Evolutionary conservation across 2,797 vertebrate species (phyloP).

Genomic region (Acrossocheilus fasciatus): DNA sequence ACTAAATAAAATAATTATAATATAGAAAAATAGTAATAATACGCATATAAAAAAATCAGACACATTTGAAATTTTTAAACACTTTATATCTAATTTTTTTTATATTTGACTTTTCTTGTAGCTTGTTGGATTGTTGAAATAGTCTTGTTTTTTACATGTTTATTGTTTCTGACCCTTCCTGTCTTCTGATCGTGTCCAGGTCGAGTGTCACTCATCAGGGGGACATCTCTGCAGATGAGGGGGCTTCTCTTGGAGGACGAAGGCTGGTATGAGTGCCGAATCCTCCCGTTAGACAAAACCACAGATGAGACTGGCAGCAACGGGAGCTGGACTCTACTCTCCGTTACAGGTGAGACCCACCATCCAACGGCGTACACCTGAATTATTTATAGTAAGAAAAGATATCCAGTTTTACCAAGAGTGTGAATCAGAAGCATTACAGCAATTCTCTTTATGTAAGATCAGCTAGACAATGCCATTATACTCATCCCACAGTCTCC

Average conservation of each 20-base stretch:
- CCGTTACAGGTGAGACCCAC: conserved; percentile 82
- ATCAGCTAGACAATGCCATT: conserved; percentile 32
- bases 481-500: not conserved
- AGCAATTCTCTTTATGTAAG: not conserved
- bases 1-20: not conserved
- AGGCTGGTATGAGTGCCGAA: conserved; percentile 90
- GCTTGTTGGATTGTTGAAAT: not conserved
- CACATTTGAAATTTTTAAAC: too few relatives aligned
- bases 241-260: conserved; percentile 85
- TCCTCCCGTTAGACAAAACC: conserved; percentile 86
- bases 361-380: not conserved
- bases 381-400: conserved; percentile 30
- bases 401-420: not conserved
- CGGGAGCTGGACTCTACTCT: conserved; percentile 89
- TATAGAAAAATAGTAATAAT: not conserved
- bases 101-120: not conserved
- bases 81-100: not conserved
- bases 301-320: conserved; percentile 83
- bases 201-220: conserved; percentile 83
- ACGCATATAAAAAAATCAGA: not conserved
- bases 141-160: not conserved
- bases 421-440: conserved; percentile 33
- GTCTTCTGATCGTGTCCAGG: conserved; percentile 74
- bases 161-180: not conserved
- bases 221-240: conserved; percentile 82